phyloP scores from a whole-genome alignment of 2,797 vertebrate species.

The Peromyscus attwateri region DNA sequence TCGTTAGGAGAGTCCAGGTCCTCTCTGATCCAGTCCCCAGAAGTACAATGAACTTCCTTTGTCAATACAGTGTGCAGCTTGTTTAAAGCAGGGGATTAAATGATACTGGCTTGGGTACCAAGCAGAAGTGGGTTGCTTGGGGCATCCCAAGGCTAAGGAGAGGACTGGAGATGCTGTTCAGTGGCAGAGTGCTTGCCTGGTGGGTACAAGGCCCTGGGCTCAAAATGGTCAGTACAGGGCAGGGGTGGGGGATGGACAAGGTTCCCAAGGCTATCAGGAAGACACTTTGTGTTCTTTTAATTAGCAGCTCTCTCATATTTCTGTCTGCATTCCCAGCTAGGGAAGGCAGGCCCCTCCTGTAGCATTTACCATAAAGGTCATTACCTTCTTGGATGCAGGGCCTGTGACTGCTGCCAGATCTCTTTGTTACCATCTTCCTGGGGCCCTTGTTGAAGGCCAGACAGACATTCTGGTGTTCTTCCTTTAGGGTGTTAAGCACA shows the following conservation, averaged over 20 bases:
- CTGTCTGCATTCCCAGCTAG: conserved; percentile 50
- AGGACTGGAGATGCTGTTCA: background rate
- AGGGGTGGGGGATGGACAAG: background rate
- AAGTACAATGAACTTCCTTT: conserved; percentile 56
- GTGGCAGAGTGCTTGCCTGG: background rate
- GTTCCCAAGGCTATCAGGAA: conserved; percentile 29
- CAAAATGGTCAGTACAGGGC: background rate
- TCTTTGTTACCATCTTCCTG: conserved; percentile 64
- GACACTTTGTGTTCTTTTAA: conserved; percentile 44
- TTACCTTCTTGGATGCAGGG: conserved; percentile 46
- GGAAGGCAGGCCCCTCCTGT: conserved; percentile 16
- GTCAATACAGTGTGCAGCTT: background rate
- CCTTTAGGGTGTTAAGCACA: conserved; percentile 29
- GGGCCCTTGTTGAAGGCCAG: conserved; percentile 64
- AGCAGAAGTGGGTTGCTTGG: conserved; percentile 57
- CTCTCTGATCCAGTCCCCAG: background rate
- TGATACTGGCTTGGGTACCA: conserved; percentile 58
- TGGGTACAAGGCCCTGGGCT: background rate
- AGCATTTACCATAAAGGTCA: conserved; percentile 64
- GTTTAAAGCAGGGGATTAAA: conserved; percentile 38
- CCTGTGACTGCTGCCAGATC: conserved; percentile 22
- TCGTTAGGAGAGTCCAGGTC: conserved; percentile 26
- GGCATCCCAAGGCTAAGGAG: conserved; percentile 28
- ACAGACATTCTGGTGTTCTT: conserved; percentile 53
- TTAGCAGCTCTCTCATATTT: background rate